Percentiles rank a stretch among this genome's conserved stretches.
These are phyloP conservation scores for Hirudo medicinalis DNA, from an alignment of 1,140 invertebrate genomes.

Conservation along the genomic window DNA sequence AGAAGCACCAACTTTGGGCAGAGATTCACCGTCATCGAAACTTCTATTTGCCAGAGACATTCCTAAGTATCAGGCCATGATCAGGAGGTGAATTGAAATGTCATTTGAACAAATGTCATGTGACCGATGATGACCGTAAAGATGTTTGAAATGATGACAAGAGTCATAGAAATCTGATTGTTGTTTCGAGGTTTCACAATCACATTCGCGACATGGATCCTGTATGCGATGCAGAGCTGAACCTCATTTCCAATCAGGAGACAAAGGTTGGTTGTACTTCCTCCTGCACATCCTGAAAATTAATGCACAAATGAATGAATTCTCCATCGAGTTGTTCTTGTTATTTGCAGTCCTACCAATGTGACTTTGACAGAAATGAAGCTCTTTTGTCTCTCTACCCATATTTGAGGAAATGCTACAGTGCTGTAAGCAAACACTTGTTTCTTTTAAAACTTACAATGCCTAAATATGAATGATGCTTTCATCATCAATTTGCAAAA, in stretches of 20 bases:
- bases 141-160: no score
- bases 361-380: conserved; percentile 93
- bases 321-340: neutral
- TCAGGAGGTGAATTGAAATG: conserved; percentile 60
- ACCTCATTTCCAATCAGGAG: conserved; percentile 7
- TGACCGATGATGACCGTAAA: no score
- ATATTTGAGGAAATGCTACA: conserved; percentile 34
- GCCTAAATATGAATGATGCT: no score
- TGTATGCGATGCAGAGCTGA: neutral
- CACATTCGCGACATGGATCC: conserved; percentile 3
- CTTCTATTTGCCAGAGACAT: conserved; percentile 98
- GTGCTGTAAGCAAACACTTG: conserved; percentile 27
- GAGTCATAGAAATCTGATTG: no score
- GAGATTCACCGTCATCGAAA: conserved; percentile 46
- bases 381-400: conserved; percentile 86
- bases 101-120: conserved; percentile 45
- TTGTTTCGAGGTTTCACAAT: neutral
- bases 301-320: neutral
- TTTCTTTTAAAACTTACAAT: no score
- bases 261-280: neutral
- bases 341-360: conserved; percentile 64
- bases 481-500: no score
- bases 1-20: neutral
- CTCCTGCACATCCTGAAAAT: neutral
- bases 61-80: conserved; percentile 96